Conservation (phyloP, 2,888 invertebrate species). For the Crepidodera aurea region DNA sequence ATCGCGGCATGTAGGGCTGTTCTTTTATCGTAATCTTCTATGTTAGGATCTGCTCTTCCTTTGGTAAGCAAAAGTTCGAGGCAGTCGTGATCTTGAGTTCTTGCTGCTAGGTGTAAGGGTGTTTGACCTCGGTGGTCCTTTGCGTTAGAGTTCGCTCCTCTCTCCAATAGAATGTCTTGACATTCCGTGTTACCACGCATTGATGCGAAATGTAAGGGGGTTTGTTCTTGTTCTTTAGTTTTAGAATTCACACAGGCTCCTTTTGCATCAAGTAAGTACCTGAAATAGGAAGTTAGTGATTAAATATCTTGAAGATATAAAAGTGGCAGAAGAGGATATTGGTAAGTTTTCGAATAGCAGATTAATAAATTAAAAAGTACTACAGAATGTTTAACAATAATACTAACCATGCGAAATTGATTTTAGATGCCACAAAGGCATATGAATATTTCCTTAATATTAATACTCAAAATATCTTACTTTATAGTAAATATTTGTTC, state of each 20-base stretch:
- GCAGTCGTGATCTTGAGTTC: constrained; percentile 80
- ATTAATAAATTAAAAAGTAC: no score
- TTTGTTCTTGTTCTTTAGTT: constrained; percentile 77
- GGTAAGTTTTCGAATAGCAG: no score
- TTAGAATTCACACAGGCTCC: constrained; percentile 74
- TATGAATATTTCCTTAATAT: no score
- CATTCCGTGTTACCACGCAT: constrained; percentile 86
- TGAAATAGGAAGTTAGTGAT: no score
- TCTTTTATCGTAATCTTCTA: constrained; percentile 80
- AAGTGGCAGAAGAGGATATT: no score
- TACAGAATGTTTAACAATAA: no score
- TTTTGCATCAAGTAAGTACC: constrained; percentile 76
- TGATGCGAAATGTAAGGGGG: constrained; percentile 84
- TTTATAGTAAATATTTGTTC: no score
- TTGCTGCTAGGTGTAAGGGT: constrained; percentile 83
- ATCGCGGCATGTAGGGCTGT: constrained; percentile 85
- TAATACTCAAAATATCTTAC: no score
- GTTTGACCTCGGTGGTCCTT: constrained; percentile 84
- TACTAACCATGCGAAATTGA: no score
- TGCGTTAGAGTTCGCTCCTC: constrained; percentile 77
- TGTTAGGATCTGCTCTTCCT: constrained; percentile 78
- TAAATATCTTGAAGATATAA: no score
- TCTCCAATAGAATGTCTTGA: constrained; percentile 74
- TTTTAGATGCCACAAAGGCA: no score
- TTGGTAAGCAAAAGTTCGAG: constrained; percentile 72